A percentile compares a stretch with the other conserved stretches of the same genome.
phyloP scores from a whole-genome alignment of 2,797 vertebrate species.

The Hippoglossus hippoglossus region DNA sequence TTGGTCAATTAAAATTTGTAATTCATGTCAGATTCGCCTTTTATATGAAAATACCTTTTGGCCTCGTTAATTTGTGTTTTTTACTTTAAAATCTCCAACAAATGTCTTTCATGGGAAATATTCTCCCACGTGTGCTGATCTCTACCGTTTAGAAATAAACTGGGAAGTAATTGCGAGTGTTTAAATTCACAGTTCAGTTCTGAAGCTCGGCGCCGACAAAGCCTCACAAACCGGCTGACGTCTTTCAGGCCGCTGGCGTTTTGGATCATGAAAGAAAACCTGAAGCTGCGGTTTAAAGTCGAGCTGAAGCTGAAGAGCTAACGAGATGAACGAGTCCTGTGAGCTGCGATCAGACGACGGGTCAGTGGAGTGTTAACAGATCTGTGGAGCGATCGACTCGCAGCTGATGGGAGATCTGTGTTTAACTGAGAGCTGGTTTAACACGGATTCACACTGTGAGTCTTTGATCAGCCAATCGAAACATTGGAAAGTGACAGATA shows the following conservation, averaged over 20 bases:
- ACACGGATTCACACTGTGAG: not conserved
- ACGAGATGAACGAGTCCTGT: slow-evolving; percentile 37
- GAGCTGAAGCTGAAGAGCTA: slow-evolving; percentile 31
- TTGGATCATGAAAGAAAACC: slow-evolving; percentile 29
- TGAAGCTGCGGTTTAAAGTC: slow-evolving; percentile 29
- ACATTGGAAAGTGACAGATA: not conserved
- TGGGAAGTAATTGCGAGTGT: slow-evolving; percentile 9
- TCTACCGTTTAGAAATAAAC: not conserved
- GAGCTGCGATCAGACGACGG: slow-evolving; percentile 41
- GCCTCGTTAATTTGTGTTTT: not conserved
- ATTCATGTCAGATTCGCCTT: not conserved
- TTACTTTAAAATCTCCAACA: not conserved
- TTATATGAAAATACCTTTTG: not conserved
- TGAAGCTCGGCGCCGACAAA: not conserved
- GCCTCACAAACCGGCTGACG: not conserved
- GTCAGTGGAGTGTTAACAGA: slow-evolving; percentile 46
- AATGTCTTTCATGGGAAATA: not conserved
- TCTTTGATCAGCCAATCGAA: not conserved
- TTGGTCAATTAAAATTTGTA: too few relatives aligned
- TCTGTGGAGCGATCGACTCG: slow-evolving; percentile 38
- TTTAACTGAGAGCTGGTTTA: not conserved
- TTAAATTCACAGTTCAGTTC: slow-evolving; percentile 25
- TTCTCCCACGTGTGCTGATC: slow-evolving; percentile 1
- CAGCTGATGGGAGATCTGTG: slow-evolving; percentile 22
- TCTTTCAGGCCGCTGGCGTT: slow-evolving; percentile 24